These are phyloP conservation scores for Plodia interpunctella DNA, from an alignment of 1,140 invertebrate species.

Conservation along the genomic window DNA sequence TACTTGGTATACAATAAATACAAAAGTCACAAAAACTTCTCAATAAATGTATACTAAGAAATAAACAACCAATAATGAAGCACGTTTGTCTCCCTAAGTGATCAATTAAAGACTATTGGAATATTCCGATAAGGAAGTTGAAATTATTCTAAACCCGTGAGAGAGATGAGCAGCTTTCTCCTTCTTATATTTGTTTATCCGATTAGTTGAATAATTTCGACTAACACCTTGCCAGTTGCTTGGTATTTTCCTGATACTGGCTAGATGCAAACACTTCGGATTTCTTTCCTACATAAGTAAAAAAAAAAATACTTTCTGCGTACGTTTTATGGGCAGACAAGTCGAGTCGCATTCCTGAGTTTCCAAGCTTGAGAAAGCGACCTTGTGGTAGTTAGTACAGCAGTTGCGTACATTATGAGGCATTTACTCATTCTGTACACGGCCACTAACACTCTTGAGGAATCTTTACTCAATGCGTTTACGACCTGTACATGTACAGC, in stretches of 20 bases:
- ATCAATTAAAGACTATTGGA: background rate
- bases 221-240: background rate
- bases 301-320: background rate
- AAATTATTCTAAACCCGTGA: background rate
- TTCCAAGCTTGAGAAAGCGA: background rate
- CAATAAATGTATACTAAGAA: too few species aligned
- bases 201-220: background rate
- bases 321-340: background rate
- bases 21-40: background rate
- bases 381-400: background rate
- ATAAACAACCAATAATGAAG: background rate
- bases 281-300: background rate
- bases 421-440: background rate
- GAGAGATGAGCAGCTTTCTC: background rate
- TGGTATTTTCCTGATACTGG: background rate
- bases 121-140: background rate
- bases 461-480: background rate
- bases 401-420: background rate
- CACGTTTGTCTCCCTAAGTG: background rate
- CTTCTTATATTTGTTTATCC: background rate
- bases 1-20: too few species aligned
- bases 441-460: background rate
- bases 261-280: background rate
- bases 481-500: background rate
- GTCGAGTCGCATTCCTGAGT: background rate